Evolutionary conservation across 2,888 invertebrate genomes (phyloP).

Genomic region (Coenonympha glycerion): DNA sequence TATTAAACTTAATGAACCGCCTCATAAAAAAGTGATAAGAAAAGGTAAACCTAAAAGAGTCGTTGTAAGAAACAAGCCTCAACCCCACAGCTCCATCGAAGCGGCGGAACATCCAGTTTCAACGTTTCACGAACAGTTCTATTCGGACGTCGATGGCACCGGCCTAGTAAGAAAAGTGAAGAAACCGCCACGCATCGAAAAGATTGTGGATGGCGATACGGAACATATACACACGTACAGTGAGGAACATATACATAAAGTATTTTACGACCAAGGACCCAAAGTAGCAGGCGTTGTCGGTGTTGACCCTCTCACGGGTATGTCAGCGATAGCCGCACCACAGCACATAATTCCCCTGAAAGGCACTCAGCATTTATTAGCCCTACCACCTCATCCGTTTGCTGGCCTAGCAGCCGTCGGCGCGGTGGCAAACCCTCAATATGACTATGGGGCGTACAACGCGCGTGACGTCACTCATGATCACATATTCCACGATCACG

Average conservation of each 20-base stretch:
- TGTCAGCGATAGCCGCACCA: conserved; percentile 41
- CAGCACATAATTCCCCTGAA: conserved; percentile 51
- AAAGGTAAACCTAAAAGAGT: conserved; percentile 60
- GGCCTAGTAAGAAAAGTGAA: conserved; percentile 62
- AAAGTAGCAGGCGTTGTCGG: conserved; percentile 43
- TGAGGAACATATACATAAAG: conserved; percentile 70
- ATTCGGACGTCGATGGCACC: conserved; percentile 65
- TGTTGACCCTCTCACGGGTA: conserved; percentile 44
- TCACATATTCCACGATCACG: conserved; percentile 70
- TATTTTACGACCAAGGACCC: conserved; percentile 52
- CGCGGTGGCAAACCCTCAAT: conserved; percentile 55
- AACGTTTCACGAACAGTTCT: conserved; percentile 67
- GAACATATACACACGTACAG: conserved; percentile 73
- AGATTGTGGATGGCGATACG: conserved; percentile 70
- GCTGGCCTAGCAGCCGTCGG: conserved; percentile 46
- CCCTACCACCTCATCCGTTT: conserved; percentile 46
- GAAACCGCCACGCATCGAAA: conserved; percentile 69
- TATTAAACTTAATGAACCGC: conserved; percentile 54
- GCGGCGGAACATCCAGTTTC: conserved; percentile 63
- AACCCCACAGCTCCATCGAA: conserved; percentile 33
- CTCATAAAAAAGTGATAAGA: conserved; percentile 52
- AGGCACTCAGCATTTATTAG: conserved; percentile 44
- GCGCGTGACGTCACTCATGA: conserved; percentile 71
- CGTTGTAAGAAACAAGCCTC: conserved; percentile 42
- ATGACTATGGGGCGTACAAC: conserved; percentile 64